These are phyloP conservation scores for Diplazon laetatorius DNA, from an alignment of 2,888 invertebrate species.

Conservation along the genomic window DNA sequence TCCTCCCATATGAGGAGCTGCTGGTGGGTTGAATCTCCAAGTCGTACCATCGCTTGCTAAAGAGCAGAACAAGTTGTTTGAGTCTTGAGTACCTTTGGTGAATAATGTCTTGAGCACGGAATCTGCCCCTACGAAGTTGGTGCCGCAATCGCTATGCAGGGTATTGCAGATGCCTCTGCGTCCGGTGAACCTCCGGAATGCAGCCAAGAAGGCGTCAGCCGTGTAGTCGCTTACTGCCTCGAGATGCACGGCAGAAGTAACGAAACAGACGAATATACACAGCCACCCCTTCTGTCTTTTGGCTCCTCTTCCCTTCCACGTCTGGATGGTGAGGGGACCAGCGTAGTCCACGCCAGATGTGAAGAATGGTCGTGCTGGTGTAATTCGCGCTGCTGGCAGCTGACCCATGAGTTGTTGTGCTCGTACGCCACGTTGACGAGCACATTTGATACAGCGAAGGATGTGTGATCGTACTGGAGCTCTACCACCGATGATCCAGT, in stretches of 20 bases:
- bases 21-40: conserved; percentile 38
- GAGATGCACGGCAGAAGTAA: conserved; percentile 65
- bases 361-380: conserved; percentile 54
- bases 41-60: conserved; percentile 3
- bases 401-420: conserved; percentile 65
- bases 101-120: conserved; percentile 3
- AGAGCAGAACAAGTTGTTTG: background rate
- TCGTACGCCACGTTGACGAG: conserved; percentile 46
- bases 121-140: conserved; percentile 49
- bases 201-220: conserved; percentile 37
- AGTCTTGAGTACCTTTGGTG: conserved; percentile 5
- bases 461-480: conserved; percentile 47
- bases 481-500: conserved; percentile 64
- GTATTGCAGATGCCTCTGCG: conserved; percentile 37
- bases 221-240: conserved; percentile 39
- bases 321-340: conserved; percentile 62
- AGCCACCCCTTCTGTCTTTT: conserved; percentile 59
- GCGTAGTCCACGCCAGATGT: conserved; percentile 66
- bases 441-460: conserved; percentile 61
- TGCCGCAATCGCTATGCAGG: conserved; percentile 49
- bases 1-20: conserved; percentile 30
- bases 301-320: conserved; percentile 48
- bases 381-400: conserved; percentile 58
- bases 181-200: conserved; percentile 37
- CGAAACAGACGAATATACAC: conserved; percentile 65